Base-by-base conservation (phyloP, 2,797 vertebrate species). In the Amblyraja radiata region DNA sequence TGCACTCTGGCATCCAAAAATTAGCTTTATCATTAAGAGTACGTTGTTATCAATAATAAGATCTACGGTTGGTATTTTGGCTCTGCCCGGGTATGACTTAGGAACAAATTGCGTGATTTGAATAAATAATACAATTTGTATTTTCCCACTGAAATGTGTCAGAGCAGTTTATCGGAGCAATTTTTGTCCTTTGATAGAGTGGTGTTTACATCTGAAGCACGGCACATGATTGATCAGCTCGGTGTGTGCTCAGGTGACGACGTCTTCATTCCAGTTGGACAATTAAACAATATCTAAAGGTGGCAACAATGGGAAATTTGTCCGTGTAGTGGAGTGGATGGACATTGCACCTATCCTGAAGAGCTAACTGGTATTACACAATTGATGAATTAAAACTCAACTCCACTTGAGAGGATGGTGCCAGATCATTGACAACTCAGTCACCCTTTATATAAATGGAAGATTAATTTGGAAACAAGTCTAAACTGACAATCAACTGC, bases 111-210 rank as follows among this genome's bases (percentile, higher is more conserved):
- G 73, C 54, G 25, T 58, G 6, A 13, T 73, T 74, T 54, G 13
- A 74, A 91, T 90, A 68, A 68, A 58, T 83, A 83, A 58, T 61
- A n/a, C 28, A 86, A 77, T 32, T 88, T 88, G 84, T 65, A 88
- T 88, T 88, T 21, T 21, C n/a, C n/a, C n/a, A 65, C 58, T 36
- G 63, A 68, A 88, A 88, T 88, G 61, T 9, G 28, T 68, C 63
- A 68, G 36, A 65, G 6, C 84, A 21, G 32, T 88, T 86, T 36
- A 68, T 18, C 9, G 28, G 61, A 63, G 28, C 63, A 28, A 16
- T 28, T 65, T 65, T 28, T 32, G 6, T 88, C 16, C n/a, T 36
- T 36, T 68, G 28, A 18, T n/a, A 88, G 18, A n/a, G 61, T 21
- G n/a, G 63, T 68, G 71, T 63, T 92, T 11, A 74, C 32, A 36